These are phyloP conservation scores for Pandion haliaetus DNA, from an alignment of 2,113 vertebrate species.

Conservation along the genomic window DNA sequence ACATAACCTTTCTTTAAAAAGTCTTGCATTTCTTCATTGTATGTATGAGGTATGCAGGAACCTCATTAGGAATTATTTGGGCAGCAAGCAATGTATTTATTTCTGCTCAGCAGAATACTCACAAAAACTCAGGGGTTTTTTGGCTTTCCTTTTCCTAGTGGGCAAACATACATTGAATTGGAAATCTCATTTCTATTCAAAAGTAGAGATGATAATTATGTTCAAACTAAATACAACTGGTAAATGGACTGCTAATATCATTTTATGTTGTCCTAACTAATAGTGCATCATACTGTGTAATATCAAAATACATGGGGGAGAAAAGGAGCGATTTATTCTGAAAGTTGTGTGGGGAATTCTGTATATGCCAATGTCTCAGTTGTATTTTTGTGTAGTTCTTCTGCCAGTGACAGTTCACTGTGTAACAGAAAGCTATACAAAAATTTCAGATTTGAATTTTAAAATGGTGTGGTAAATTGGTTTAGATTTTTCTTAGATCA, in stretches of 20 bases:
- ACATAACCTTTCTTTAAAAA: background rate
- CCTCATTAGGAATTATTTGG: background rate
- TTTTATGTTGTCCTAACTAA: background rate
- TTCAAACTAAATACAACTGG: background rate
- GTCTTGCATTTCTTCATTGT: background rate
- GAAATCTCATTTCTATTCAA: background rate
- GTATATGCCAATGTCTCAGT: background rate
- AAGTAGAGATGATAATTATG: background rate
- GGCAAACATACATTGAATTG: background rate
- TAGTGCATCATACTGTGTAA: background rate
- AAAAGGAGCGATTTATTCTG: background rate
- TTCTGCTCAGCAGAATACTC: background rate
- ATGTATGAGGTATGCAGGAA: background rate
- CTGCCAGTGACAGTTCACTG: background rate
- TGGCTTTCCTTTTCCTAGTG: background rate
- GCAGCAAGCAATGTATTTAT: background rate
- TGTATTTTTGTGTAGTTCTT: background rate
- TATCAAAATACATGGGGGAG: background rate
- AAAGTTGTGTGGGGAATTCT: background rate
- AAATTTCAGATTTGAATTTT: background rate
- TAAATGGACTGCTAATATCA: background rate
- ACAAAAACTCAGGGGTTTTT: background rate
- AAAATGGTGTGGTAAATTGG: background rate
- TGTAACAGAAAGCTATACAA: background rate
- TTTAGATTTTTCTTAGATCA: background rate